Conservation (phyloP, 1,140 invertebrate species). For the Drosophila equinoxialis region DNA sequence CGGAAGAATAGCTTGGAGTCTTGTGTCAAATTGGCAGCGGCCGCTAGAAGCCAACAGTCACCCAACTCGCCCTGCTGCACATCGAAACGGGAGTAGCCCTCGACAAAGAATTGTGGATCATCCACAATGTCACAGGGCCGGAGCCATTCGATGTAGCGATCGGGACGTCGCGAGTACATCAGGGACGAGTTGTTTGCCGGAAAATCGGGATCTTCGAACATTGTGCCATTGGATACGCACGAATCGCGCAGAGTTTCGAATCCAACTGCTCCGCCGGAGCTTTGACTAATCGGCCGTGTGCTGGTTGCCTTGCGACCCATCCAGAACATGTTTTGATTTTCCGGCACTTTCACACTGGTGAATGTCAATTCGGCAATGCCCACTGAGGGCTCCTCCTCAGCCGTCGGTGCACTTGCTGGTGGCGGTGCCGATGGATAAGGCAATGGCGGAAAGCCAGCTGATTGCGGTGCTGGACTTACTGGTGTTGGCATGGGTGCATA, state of each 20-base stretch:
- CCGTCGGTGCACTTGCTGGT: conserved; percentile 52
- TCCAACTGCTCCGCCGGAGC: conserved; percentile 85
- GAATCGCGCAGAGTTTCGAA: conserved; percentile 88
- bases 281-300: conserved; percentile 54
- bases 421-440: conserved; percentile 55
- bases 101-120: conserved; percentile 95
- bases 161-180: conserved; percentile 90
- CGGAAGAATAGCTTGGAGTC: conserved; percentile 94
- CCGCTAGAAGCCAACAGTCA: conserved; percentile 98
- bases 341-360: conserved; percentile 76
- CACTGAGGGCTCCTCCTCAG: conserved; percentile 71
- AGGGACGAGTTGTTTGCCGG: conserved; percentile 90
- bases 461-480: conserved; percentile 52
- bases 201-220: conserved; percentile 96
- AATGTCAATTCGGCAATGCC: conserved; percentile 69
- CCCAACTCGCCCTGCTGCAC: conserved; percentile 98
- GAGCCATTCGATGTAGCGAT: conserved; percentile 92
- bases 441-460: conserved; percentile 52
- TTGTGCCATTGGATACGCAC: conserved; percentile 87
- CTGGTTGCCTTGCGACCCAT: conserved; percentile 69
- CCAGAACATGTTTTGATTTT: conserved; percentile 78
- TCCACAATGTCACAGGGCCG: conserved; percentile 93
- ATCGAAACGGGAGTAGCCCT: conserved; percentile 97
- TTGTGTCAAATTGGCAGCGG: conserved; percentile 96
- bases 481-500: conserved; percentile 56